These are phyloP conservation scores for Invenusta paracnida DNA, from an alignment of 2,888 invertebrate species.

Conservation along the genomic window DNA sequence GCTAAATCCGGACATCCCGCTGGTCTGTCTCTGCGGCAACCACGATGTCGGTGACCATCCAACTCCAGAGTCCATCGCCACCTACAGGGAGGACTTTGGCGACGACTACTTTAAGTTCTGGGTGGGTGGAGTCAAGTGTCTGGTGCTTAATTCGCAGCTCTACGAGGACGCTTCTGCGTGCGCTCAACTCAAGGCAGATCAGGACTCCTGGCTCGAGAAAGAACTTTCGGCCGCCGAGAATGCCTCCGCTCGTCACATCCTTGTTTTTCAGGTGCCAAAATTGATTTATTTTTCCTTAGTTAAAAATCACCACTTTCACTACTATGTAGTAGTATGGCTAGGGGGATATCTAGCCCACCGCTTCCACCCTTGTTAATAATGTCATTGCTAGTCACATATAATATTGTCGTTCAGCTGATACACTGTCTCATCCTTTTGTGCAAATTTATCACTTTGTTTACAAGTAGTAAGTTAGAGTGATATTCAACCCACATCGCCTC, in stretches of 20 bases:
- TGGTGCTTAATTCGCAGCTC: slow-evolving; percentile 63
- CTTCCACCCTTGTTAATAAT: no score
- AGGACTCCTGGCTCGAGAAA: slow-evolving; percentile 61
- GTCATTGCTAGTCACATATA: no score
- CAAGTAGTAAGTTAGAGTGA: no score
- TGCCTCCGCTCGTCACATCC: slow-evolving; percentile 51
- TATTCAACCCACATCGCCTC: no score
- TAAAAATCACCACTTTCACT: no score
- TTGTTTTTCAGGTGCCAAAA: slow-evolving; percentile 63
- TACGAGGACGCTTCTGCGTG: slow-evolving; percentile 50
- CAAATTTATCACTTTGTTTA: no score
- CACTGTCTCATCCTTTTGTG: no score
- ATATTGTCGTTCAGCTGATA: no score
- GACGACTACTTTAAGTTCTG: slow-evolving; percentile 64
- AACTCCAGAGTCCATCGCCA: slow-evolving; percentile 54
- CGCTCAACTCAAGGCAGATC: slow-evolving; percentile 49
- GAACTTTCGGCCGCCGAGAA: slow-evolving; percentile 51
- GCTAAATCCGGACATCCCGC: slow-evolving; percentile 60
- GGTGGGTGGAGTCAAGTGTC: slow-evolving; percentile 62
- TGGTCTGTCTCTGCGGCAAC: slow-evolving; percentile 64
- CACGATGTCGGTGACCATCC: slow-evolving; percentile 64
- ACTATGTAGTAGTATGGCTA: no score
- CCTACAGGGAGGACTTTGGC: slow-evolving; percentile 51
- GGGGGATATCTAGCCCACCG: no score
- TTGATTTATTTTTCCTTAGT: no score